Percentiles rank a stretch among this genome's conserved stretches.
Conservation (phyloP, 2,888 invertebrate species). For the Deroplatys truncata region DNA sequence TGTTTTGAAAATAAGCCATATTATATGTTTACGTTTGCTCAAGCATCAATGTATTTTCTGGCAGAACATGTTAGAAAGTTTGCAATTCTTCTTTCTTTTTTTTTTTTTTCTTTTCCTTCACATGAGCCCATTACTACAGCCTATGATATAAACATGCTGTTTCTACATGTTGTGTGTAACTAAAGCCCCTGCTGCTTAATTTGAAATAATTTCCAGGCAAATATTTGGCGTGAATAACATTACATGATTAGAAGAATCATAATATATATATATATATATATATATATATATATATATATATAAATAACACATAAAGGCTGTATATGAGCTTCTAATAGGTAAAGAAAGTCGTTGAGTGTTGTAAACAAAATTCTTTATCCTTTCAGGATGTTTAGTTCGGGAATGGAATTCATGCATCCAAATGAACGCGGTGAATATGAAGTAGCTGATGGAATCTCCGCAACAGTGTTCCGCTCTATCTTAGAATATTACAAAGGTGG, state of each 20-base stretch:
- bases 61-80: too few species aligned
- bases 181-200: too few species aligned
- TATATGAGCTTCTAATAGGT: background rate
- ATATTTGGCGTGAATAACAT: background rate
- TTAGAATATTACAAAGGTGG: conserved; percentile 92
- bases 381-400: conserved; percentile 88
- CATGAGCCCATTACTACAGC: background rate
- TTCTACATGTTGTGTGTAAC: too few species aligned
- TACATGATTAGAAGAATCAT: background rate
- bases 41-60: too few species aligned
- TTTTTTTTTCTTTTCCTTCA: background rate
- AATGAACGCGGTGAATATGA: conserved; percentile 97
- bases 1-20: too few species aligned
- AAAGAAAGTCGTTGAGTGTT: background rate
- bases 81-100: background rate
- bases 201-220: background rate
- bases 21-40: too few species aligned
- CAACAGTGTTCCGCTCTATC: conserved; percentile 91
- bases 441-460: conserved; percentile 94
- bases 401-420: conserved; percentile 85
- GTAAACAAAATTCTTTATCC: conserved; percentile 2
- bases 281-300: too few species aligned
- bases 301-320: background rate
- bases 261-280: too few species aligned
- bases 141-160: background rate